Conservation (phyloP, 1,140 invertebrate genomes). For the Cataglyphis hispanica region DNA sequence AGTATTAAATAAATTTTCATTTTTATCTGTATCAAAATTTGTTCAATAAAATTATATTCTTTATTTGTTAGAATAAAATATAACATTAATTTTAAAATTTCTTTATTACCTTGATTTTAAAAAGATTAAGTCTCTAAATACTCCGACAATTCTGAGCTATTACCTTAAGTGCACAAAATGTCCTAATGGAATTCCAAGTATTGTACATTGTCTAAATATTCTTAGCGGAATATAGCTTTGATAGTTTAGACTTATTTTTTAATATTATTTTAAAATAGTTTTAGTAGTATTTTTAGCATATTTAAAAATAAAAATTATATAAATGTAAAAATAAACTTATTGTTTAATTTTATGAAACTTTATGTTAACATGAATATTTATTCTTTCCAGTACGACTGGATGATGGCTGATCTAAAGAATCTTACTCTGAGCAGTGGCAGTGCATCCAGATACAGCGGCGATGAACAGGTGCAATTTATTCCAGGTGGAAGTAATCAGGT, state of each 20-base stretch:
- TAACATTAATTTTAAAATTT: too few relatives aligned
- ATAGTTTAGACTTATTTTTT: neutral
- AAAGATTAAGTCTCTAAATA: neutral
- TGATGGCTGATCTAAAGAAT: constrained; percentile 84
- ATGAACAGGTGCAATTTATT: constrained; percentile 85
- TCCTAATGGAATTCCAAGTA: constrained; percentile 27
- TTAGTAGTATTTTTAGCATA: neutral
- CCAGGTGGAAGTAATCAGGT: constrained; percentile 83
- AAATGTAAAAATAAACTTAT: neutral
- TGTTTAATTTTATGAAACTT: neutral
- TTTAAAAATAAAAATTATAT: neutral
- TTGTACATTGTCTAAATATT: neutral
- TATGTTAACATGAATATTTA: constrained; percentile 18
- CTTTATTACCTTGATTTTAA: too few relatives aligned
- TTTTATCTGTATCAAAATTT: too few relatives aligned
- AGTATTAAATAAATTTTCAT: too few relatives aligned
- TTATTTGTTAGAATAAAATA: too few relatives aligned
- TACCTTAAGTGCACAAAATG: constrained; percentile 22
- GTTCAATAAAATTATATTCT: too few relatives aligned
- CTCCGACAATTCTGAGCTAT: constrained; percentile 35
- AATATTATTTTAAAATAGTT: too few relatives aligned
- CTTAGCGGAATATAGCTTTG: neutral
- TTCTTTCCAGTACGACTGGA: constrained; percentile 76
- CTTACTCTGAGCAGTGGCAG: constrained; percentile 77
- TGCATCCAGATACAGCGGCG: constrained; percentile 81